Conservation (phyloP, 2,888 invertebrate genomes). For the Carpatolechia fugitivella region DNA sequence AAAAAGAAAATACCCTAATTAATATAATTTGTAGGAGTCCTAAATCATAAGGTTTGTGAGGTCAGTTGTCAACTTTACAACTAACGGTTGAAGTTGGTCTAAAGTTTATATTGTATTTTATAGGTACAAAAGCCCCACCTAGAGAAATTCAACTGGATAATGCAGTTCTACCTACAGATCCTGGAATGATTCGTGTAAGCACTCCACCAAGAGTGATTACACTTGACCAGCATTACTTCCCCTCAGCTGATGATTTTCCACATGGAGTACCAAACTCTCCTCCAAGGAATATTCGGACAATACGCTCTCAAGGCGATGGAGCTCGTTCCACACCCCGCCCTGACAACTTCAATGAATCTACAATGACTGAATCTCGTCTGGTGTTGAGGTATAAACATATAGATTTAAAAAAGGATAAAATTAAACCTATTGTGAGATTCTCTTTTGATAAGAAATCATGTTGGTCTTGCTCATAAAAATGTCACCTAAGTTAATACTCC, state of each 20-base stretch:
- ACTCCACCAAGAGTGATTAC: constrained; percentile 95
- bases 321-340: constrained; percentile 57
- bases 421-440: neutral
- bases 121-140: constrained; percentile 91
- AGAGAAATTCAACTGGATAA: constrained; percentile 92
- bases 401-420: neutral
- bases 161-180: constrained; percentile 85
- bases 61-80: no score
- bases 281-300: constrained; percentile 51
- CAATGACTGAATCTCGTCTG: constrained; percentile 70
- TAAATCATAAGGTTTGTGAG: no score
- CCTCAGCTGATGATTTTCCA: constrained; percentile 81
- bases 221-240: constrained; percentile 90
- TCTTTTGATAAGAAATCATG: neutral
- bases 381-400: constrained; percentile 52
- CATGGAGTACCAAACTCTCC: constrained; percentile 54
- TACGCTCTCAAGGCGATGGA: constrained; percentile 64
- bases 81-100: no score
- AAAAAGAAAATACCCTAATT: no score
- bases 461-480: neutral
- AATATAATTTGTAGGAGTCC: no score
- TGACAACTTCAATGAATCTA: constrained; percentile 67
- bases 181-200: constrained; percentile 87
- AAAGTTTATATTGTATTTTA: neutral
- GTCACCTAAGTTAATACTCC: neutral